Conservation (phyloP, 2,113 vertebrate genomes). For the Peromyscus leucopus region DNA sequence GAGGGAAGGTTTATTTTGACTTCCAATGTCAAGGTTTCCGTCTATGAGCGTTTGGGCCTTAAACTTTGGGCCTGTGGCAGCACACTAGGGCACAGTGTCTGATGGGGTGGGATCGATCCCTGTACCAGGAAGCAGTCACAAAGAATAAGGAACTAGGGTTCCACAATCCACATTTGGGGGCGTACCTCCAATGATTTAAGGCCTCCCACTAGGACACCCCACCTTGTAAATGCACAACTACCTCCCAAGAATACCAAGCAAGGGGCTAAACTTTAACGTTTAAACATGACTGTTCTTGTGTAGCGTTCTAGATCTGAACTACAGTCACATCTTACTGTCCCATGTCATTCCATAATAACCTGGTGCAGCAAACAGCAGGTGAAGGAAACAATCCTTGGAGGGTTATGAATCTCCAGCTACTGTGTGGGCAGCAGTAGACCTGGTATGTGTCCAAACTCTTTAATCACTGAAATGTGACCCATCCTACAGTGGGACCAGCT, state of each 20-base stretch:
- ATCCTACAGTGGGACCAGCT: not conserved
- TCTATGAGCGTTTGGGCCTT: not conserved
- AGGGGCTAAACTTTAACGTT: not conserved
- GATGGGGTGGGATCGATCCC: not conserved
- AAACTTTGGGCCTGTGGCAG: not conserved
- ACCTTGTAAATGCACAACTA: not conserved
- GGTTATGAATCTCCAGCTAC: not conserved
- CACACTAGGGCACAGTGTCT: not conserved
- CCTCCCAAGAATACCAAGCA: not conserved
- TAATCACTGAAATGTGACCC: not conserved
- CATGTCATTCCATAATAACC: not conserved
- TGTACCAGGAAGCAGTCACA: not conserved
- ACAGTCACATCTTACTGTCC: not conserved
- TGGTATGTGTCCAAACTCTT: not conserved
- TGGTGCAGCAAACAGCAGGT: not conserved
- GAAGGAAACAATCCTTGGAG: not conserved
- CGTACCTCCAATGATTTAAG: not conserved
- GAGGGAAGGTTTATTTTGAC: not conserved
- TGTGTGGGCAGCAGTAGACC: not conserved
- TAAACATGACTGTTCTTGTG: not conserved
- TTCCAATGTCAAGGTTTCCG: not conserved
- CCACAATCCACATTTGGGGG: not conserved
- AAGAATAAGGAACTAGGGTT: not conserved
- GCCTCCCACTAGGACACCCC: not conserved
- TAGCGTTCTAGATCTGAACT: not conserved